Base-by-base conservation (phyloP, 2,888 invertebrate genomes). In the Chalcosyrphus nemorum region DNA sequence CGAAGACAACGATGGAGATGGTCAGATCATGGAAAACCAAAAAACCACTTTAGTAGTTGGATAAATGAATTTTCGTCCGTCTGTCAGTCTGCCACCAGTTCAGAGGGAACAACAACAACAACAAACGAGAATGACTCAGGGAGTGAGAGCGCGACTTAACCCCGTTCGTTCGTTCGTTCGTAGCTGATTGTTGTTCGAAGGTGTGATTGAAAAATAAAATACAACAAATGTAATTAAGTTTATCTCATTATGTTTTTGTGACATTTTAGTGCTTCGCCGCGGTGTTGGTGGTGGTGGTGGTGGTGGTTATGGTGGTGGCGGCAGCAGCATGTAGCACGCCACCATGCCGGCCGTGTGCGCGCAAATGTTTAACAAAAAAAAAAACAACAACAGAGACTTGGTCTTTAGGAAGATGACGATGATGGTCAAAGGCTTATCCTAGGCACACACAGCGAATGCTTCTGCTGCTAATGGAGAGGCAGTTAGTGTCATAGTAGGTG, bases 241-340 rank as follows among this genome's bases (percentile, higher is more conserved):
- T 84, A 84, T 80, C 72, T 80, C 78, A 80, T 84, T 80, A 84
- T 78, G 78, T 78, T 84, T 70, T 70, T 74, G 82, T 80, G 78
- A 80, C 72, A 84, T 80, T 84, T 84, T 80, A 74, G 68, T 74
- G 61, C 47, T 63, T 50, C 27, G 74, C 27, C 32, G 45, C n/a
- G 38, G 29, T 63, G 57, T 11, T 32, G 27, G 43, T 38, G 70
- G 13, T 15, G 35, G 9, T 2, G 32, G 11, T 5, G 19, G 13
- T 63, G 63, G 32, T 19, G 35, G 35, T 4, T 11, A 13, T 3
- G 29, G 38, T 3, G 29, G 54, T 15, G 32, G 70, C 45, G 2
- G 0, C 11, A 15, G 3, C 52, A 27, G 45, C 19, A 56, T 72
- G 52, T 35, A 19, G 54, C 68, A 47, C 9, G 71, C 52, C 19